These are phyloP conservation scores for Trissolcus basalis DNA, from an alignment of 1,140 invertebrate genomes.

Conservation along the genomic window DNA sequence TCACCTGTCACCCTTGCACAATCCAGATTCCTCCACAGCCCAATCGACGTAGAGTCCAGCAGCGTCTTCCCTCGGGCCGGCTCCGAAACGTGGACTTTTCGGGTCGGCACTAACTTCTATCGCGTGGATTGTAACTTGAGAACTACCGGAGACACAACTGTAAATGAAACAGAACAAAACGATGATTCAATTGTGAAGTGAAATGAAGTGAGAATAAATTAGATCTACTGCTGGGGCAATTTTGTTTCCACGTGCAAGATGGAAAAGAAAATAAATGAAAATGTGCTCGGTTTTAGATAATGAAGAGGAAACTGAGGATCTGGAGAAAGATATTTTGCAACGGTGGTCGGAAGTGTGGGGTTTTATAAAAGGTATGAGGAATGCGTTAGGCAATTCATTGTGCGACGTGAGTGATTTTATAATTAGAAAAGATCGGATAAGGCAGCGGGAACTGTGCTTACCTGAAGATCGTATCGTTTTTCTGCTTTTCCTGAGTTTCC, in stretches of 20 bases:
- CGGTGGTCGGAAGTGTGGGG: neutral
- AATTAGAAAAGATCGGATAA: conserved; percentile 19
- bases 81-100: conserved; percentile 80
- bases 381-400: conserved; percentile 26
- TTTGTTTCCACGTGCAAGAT: too few species aligned
- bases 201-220: too few species aligned
- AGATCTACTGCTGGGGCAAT: too few species aligned
- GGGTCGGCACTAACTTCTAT: conserved; percentile 81
- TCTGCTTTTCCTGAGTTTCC: conserved; percentile 74
- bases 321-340: conserved; percentile 3
- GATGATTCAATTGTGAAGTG: too few species aligned
- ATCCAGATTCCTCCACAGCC: conserved; percentile 84
- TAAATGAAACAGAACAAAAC: conserved; percentile 32
- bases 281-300: too few species aligned
- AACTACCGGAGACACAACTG: conserved; percentile 76
- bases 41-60: conserved; percentile 84
- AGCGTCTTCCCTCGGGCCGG: conserved; percentile 77
- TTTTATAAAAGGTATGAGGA: conserved; percentile 16
- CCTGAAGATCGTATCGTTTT: conserved; percentile 81
- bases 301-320: neutral
- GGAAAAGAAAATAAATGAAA: too few species aligned
- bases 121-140: conserved; percentile 78
- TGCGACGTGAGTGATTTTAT: conserved; percentile 29
- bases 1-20: conserved; percentile 86
- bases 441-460: conserved; percentile 60